Conservation (phyloP, 1,140 invertebrate genomes). For the Camponotus floridanus region DNA sequence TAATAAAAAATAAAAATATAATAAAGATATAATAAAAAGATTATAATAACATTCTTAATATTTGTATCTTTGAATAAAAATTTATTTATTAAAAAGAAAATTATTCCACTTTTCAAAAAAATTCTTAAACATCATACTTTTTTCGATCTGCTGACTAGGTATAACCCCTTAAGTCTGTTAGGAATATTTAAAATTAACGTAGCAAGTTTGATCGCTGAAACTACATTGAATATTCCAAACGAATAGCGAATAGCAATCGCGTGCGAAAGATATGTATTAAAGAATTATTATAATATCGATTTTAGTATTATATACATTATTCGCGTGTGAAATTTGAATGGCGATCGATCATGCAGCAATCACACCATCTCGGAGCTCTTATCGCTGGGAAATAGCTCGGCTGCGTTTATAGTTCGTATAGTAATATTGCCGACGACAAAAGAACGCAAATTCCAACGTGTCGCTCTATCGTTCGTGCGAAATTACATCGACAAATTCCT, state of each 20-base stretch:
- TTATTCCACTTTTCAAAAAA: too few species aligned
- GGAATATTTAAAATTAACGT: too few species aligned
- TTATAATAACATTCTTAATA: too few species aligned
- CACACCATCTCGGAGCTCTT: conserved; percentile 29
- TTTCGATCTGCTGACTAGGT: too few species aligned
- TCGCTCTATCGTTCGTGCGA: conserved; percentile 42
- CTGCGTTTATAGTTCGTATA: conserved; percentile 28
- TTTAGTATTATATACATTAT: not conserved
- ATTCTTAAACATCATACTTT: too few species aligned
- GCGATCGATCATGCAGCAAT: conserved; percentile 38
- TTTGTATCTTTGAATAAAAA: too few species aligned
- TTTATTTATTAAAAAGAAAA: too few species aligned
- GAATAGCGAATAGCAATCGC: not conserved
- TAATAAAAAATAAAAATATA: too few species aligned
- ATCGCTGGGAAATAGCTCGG: conserved; percentile 42
- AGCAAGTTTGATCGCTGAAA: not conserved
- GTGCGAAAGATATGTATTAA: conserved; percentile 8
- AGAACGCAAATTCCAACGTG: conserved; percentile 59
- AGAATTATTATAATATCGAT: conserved; percentile 35
- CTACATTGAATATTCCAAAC: not conserved
- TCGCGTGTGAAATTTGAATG: conserved; percentile 34
- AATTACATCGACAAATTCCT: conserved; percentile 64
- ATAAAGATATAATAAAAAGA: too few species aligned
- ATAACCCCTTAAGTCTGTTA: too few species aligned
- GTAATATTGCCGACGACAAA: conserved; percentile 59